Conservation (phyloP, 2,797 vertebrate species). For the Semotilus atromaculatus region DNA sequence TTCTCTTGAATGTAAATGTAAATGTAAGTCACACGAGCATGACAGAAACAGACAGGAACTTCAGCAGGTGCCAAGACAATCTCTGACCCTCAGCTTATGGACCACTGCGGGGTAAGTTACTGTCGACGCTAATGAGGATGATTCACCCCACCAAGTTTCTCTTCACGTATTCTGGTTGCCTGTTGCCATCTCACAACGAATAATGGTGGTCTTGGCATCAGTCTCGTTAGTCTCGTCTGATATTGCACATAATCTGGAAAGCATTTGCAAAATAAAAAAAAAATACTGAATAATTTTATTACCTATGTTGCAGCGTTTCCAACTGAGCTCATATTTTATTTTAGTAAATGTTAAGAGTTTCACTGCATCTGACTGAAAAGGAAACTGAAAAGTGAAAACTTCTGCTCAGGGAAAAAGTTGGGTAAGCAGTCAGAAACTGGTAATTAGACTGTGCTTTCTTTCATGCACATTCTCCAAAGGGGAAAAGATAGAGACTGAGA, state of each 20-base stretch:
- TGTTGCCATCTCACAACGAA: not conserved
- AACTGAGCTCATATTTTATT: slow-evolving; percentile 1
- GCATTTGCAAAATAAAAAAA: not conserved
- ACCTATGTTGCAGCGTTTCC: not conserved
- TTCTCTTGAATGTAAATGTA: not conserved
- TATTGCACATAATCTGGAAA: not conserved
- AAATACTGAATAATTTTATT: not conserved
- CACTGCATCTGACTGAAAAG: slow-evolving; percentile 8
- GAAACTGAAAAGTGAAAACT: not conserved
- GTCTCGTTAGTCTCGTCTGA: not conserved
- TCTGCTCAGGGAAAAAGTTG: slow-evolving; percentile 18
- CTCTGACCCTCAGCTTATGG: slow-evolving; percentile 11
- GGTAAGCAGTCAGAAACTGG: slow-evolving; percentile 27
- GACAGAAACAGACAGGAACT: slow-evolving; percentile 19
- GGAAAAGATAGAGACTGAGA: not conserved
- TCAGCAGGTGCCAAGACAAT: slow-evolving; percentile 32
- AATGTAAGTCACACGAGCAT: slow-evolving; percentile 30
- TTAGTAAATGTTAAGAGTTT: not conserved
- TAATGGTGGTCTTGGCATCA: not conserved
- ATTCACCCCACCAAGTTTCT: not conserved
- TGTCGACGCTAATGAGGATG: not conserved
- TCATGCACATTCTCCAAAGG: not conserved
- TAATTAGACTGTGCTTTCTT: slow-evolving; percentile 22
- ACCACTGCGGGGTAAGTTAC: not conserved
- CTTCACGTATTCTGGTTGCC: not conserved